phyloP scores from a whole-genome alignment of 2,888 invertebrate genomes.

The Pyralis farinalis region DNA sequence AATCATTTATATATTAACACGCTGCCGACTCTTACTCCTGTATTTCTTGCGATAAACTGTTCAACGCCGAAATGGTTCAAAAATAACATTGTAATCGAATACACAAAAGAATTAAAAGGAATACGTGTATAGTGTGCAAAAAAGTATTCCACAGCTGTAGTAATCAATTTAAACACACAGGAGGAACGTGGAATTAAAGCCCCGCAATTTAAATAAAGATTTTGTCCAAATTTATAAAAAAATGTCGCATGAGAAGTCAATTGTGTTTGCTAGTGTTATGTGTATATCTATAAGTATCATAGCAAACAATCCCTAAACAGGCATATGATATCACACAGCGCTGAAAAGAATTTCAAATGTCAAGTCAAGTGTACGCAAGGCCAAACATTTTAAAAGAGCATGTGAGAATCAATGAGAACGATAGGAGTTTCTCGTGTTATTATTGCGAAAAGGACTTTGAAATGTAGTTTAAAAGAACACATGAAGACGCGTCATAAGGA shows the following conservation, averaged over 20 bases:
- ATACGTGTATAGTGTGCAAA: background rate
- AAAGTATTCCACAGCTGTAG: slow-evolving; percentile 20
- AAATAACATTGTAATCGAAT: slow-evolving; percentile 1
- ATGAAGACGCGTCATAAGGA: slow-evolving; percentile 40
- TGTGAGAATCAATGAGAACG: slow-evolving; percentile 39
- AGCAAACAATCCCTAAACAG: slow-evolving; percentile 7
- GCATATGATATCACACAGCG: slow-evolving; percentile 12
- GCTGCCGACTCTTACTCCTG: slow-evolving; percentile 19
- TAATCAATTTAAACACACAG: slow-evolving; percentile 30
- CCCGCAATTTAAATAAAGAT: slow-evolving; percentile 28
- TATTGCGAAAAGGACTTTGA: slow-evolving; percentile 27
- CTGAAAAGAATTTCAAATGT: slow-evolving; percentile 53
- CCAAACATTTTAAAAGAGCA: slow-evolving; percentile 46
- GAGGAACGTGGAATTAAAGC: slow-evolving; percentile 26
- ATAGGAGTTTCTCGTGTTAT: slow-evolving; percentile 31
- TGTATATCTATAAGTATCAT: slow-evolving; percentile 13
- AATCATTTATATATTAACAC: slow-evolving; percentile 28
- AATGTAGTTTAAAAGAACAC: slow-evolving; percentile 31
- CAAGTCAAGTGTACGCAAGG: slow-evolving; percentile 38
- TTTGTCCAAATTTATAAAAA: slow-evolving; percentile 18
- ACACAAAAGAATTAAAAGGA: background rate
- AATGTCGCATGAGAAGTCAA: slow-evolving; percentile 5
- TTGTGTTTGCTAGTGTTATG: slow-evolving; percentile 6
- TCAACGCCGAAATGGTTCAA: slow-evolving; percentile 1
- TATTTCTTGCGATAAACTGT: slow-evolving; percentile 11